These are phyloP conservation scores for Furcula furcula DNA, from an alignment of 2,888 invertebrate species.

Conservation along the genomic window DNA sequence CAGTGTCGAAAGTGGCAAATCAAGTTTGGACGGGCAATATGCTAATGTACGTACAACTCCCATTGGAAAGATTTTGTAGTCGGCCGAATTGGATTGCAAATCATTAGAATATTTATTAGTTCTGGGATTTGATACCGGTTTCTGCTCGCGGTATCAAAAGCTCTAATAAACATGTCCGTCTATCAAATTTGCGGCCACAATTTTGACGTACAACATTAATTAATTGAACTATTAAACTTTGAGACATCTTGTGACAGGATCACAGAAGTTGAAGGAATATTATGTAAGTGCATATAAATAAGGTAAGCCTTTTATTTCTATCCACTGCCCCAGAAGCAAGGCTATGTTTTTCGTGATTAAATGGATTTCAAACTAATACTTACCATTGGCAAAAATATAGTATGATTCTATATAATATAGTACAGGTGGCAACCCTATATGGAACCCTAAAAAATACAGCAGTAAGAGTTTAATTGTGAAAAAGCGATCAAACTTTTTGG, in stretches of 20 bases:
- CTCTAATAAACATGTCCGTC: slow-evolving; percentile 38
- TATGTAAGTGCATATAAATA: too few species aligned
- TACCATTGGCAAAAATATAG: too few species aligned
- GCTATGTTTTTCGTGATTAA: too few species aligned
- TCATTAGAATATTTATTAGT: slow-evolving; percentile 77
- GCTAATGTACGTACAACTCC: slow-evolving; percentile 68
- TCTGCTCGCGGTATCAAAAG: slow-evolving; percentile 34
- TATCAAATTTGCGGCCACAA: slow-evolving; percentile 16
- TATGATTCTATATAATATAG: too few species aligned
- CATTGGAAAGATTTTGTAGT: slow-evolving; percentile 69
- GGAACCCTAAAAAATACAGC: too few species aligned
- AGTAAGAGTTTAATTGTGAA: too few species aligned
- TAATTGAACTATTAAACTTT: slow-evolving; percentile 6
- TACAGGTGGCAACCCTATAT: too few species aligned
- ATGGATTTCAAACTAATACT: too few species aligned
- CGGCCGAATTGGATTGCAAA: slow-evolving; percentile 67
- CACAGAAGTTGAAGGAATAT: too few species aligned
- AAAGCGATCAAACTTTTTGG: too few species aligned
- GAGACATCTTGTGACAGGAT: background rate
- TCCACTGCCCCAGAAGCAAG: too few species aligned
- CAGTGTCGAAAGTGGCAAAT: slow-evolving; percentile 18
- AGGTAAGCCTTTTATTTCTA: too few species aligned
- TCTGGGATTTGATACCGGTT: slow-evolving; percentile 53
- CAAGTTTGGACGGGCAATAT: slow-evolving; percentile 50
- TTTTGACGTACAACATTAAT: slow-evolving; percentile 18